phyloP scores from a whole-genome alignment of 2,797 vertebrate species.

The Parauchenoglanis punctatus region DNA sequence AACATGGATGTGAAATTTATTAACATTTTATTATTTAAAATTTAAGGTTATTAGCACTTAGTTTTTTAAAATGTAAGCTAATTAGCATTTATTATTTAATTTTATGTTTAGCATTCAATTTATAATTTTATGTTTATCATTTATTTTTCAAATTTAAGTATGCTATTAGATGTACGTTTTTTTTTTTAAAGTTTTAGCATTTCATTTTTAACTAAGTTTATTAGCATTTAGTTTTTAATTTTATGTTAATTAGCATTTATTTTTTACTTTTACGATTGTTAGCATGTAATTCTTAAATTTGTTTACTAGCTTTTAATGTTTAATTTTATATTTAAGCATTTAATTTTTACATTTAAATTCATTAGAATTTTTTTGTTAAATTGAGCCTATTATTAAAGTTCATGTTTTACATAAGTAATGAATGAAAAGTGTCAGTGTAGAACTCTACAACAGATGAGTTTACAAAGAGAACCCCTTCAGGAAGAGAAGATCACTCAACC shows the following conservation, averaged over 20 bases:
- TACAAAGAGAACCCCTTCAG: neutral
- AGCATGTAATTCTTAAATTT: neutral
- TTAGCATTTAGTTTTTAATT: neutral
- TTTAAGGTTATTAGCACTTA: neutral
- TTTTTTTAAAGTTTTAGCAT: neutral
- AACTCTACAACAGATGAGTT: neutral
- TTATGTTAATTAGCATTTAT: neutral
- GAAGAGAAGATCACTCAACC: neutral
- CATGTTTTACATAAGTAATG: neutral
- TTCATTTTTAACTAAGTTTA: neutral
- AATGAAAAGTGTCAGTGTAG: neutral
- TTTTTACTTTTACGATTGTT: neutral
- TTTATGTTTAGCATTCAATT: neutral
- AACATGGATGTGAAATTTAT: neutral
- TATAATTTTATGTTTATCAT: neutral
- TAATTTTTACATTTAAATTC: neutral
- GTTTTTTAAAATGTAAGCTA: neutral
- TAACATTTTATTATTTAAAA: neutral
- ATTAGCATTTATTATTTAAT: neutral
- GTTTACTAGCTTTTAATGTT: neutral
- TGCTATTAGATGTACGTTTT: too few relatives aligned
- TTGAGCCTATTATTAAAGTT: neutral
- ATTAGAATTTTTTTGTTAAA: neutral
- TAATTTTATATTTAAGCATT: neutral
- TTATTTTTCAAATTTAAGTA: neutral